Evolutionary conservation across 2,797 vertebrate species (phyloP).

Genomic region (Triplophysa yarkandensis): DNA sequence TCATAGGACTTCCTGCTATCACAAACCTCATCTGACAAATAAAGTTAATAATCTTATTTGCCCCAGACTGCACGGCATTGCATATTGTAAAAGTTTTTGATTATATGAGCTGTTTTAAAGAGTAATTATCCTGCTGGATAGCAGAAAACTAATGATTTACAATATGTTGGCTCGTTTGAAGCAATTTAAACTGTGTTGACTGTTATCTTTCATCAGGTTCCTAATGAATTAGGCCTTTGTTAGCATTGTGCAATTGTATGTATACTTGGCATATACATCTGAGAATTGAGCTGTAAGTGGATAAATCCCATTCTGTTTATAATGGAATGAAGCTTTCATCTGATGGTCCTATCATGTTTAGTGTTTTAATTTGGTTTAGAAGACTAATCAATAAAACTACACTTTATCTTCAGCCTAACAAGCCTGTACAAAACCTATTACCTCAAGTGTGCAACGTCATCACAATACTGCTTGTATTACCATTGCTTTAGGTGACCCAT

Average conservation of each 20-base stretch:
- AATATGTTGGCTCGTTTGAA: constrained; percentile 3
- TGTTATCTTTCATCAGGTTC: constrained; percentile 34
- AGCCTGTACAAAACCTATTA: constrained; percentile 43
- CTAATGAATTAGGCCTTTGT: constrained; percentile 37
- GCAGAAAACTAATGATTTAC: constrained; percentile 28
- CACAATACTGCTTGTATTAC: constrained; percentile 9
- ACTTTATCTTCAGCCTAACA: constrained; percentile 15
- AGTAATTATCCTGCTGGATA: constrained; percentile 25
- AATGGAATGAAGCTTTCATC: background rate
- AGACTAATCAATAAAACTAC: constrained; percentile 20
- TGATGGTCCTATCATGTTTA: background rate
- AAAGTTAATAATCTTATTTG: too few species aligned
- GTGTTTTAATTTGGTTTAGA: constrained; percentile 5
- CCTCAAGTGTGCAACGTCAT: constrained; percentile 6
- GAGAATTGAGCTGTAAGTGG: constrained; percentile 12
- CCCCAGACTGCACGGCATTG: too few species aligned
- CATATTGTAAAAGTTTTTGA: background rate
- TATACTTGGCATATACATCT: constrained; percentile 12
- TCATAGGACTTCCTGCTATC: too few species aligned
- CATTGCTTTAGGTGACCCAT: constrained; percentile 41
- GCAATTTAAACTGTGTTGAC: constrained; percentile 39
- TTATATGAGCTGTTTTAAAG: background rate
- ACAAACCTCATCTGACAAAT: too few species aligned
- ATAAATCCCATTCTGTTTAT: constrained; percentile 1
- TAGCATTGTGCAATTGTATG: constrained; percentile 1